Conservation (phyloP, 2,888 invertebrate species). For the Silvanus unidentatus region DNA sequence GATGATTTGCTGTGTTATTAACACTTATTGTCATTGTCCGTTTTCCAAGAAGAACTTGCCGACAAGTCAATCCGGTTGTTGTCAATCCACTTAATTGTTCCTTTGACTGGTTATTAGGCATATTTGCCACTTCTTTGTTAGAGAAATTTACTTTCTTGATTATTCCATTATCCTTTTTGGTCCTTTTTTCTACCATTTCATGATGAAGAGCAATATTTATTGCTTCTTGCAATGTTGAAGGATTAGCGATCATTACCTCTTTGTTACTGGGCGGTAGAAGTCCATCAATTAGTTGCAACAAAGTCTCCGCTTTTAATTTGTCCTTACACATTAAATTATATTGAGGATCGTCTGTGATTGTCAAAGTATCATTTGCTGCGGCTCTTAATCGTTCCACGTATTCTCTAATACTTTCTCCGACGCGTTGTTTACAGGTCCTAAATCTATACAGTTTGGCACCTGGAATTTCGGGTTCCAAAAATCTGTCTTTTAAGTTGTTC, state of each 20-base stretch:
- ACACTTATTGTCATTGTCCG: too few relatives aligned
- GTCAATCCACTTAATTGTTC: too few relatives aligned
- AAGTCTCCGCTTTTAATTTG: background rate
- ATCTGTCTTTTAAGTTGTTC: background rate
- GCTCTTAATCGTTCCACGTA: conserved; percentile 1
- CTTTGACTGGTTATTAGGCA: too few relatives aligned
- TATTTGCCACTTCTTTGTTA: background rate
- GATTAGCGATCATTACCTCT: background rate
- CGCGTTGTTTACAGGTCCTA: background rate
- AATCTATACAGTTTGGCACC: background rate
- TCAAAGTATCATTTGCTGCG: background rate
- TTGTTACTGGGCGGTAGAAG: background rate
- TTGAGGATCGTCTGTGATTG: too few relatives aligned
- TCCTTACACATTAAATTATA: background rate
- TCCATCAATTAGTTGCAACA: background rate
- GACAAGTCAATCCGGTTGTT: too few relatives aligned
- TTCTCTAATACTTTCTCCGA: background rate
- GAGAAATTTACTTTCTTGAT: background rate
- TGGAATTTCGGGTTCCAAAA: background rate
- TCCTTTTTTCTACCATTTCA: conserved; percentile 1
- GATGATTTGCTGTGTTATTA: too few relatives aligned
- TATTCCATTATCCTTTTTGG: background rate
- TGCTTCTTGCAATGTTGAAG: background rate
- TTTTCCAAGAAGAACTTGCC: too few relatives aligned
- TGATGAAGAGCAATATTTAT: background rate